These are phyloP conservation scores for Agrilus biguttatus DNA, from an alignment of 2,888 invertebrate genomes.

Conservation along the genomic window DNA sequence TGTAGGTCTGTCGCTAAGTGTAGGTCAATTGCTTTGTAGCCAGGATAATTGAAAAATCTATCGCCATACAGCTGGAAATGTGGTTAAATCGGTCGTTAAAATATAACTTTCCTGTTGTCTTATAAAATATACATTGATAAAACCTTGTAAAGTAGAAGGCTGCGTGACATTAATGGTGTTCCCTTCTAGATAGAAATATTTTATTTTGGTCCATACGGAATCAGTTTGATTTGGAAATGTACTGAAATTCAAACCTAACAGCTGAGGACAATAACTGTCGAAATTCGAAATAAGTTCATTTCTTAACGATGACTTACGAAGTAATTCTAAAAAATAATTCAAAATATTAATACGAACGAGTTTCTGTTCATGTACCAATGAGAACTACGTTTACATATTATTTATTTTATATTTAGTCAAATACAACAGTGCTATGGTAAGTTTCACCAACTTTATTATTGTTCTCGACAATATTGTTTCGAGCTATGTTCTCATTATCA, in stretches of 20 bases:
- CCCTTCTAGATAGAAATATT: conserved; percentile 16
- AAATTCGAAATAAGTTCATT: conserved; percentile 17
- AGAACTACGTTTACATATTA: too few relatives aligned
- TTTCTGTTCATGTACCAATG: too few relatives aligned
- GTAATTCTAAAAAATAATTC: conserved; percentile 13
- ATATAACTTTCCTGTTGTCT: background rate
- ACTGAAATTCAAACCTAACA: conserved; percentile 14
- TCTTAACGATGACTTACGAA: conserved; percentile 12
- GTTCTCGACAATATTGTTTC: too few relatives aligned
- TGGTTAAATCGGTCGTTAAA: background rate
- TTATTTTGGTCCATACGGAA: conserved; percentile 14
- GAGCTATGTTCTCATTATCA: too few relatives aligned
- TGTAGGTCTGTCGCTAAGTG: conserved; percentile 21
- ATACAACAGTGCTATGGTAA: too few relatives aligned
- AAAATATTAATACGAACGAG: too few relatives aligned
- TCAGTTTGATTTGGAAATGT: conserved; percentile 9
- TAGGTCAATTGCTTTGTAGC: conserved; percentile 25
- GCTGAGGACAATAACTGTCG: conserved; percentile 13
- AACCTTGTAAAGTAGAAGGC: conserved; percentile 16
- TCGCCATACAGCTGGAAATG: conserved; percentile 33
- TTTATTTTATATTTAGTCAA: too few relatives aligned
- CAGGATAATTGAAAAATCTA: conserved; percentile 33
- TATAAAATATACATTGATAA: conserved; percentile 17
- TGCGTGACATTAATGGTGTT: conserved; percentile 12
- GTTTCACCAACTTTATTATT: too few relatives aligned